A percentile compares a stretch with the other conserved stretches of the same genome.
Conservation (phyloP, 2,888 invertebrate genomes). For the Malthinus seriepunctatus region DNA sequence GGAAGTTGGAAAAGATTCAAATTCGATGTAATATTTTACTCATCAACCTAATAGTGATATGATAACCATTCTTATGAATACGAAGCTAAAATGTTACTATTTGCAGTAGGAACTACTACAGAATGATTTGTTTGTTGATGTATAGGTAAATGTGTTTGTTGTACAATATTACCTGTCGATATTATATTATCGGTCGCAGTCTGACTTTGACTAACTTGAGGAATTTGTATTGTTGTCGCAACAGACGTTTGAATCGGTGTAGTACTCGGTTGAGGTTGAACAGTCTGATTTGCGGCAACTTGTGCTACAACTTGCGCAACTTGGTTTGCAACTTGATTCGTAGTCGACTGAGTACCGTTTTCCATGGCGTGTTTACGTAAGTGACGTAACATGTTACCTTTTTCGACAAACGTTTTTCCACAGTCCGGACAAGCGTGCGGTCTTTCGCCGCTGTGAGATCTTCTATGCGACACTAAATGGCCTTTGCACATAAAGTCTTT, state of each 20-base stretch:
- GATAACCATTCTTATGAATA: slow-evolving; percentile 20
- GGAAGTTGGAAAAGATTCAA: background rate
- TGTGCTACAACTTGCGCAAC: slow-evolving; percentile 29
- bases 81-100: slow-evolving; percentile 43
- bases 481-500: slow-evolving; percentile 90
- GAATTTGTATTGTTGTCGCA: slow-evolving; percentile 50
- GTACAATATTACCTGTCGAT: slow-evolving; percentile 32
- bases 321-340: slow-evolving; percentile 34
- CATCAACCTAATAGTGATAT: background rate
- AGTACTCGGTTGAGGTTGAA: slow-evolving; percentile 34
- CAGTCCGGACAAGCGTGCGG: slow-evolving; percentile 71
- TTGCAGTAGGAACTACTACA: slow-evolving; percentile 59
- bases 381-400: slow-evolving; percentile 77
- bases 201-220: slow-evolving; percentile 49
- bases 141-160: slow-evolving; percentile 45
- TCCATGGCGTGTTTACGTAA: slow-evolving; percentile 70
- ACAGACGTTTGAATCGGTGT: slow-evolving; percentile 32
- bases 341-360: slow-evolving; percentile 45
- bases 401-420: slow-evolving; percentile 79
- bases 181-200: slow-evolving; percentile 39
- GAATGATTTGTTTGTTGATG: slow-evolving; percentile 54
- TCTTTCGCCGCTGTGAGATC: slow-evolving; percentile 72
- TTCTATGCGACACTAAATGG: slow-evolving; percentile 79
- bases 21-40: background rate
- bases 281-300: slow-evolving; percentile 46